Conservation (phyloP, 2,113 vertebrate genomes). For the Anolis carolinensis region DNA sequence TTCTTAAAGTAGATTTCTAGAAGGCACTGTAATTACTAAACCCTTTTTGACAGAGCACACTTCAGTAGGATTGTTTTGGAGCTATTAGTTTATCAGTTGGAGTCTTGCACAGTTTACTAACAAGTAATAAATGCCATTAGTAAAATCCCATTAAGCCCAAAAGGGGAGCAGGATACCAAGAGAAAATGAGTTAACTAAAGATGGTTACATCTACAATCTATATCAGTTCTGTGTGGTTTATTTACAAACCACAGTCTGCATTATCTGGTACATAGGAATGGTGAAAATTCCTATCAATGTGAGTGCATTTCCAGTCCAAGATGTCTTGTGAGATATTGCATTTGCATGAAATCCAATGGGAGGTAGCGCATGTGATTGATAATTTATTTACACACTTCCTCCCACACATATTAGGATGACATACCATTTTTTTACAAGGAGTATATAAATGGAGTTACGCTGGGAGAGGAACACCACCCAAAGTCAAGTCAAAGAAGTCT, state of each 20-base stretch:
- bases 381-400: too few relatives aligned
- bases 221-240: not conserved
- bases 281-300: not conserved
- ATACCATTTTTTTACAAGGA: not conserved
- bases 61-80: not conserved
- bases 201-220: not conserved
- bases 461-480: not conserved
- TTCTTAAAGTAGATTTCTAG: conserved; percentile 30
- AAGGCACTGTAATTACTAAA: not conserved
- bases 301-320: not conserved
- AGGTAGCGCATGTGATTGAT: not conserved
- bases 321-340: not conserved
- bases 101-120: not conserved
- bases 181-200: not conserved
- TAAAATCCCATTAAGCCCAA: not conserved
- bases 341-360: not conserved
- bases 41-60: not conserved
- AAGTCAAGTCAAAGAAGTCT: not conserved
- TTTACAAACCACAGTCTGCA: not conserved
- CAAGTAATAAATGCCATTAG: not conserved
- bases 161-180: not conserved
- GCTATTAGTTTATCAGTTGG: not conserved
- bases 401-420: not conserved
- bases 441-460: not conserved
- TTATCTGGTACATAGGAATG: not conserved